Evolutionary conservation across 2,113 vertebrate species (phyloP).

Genomic region (Lanius collurio): DNA sequence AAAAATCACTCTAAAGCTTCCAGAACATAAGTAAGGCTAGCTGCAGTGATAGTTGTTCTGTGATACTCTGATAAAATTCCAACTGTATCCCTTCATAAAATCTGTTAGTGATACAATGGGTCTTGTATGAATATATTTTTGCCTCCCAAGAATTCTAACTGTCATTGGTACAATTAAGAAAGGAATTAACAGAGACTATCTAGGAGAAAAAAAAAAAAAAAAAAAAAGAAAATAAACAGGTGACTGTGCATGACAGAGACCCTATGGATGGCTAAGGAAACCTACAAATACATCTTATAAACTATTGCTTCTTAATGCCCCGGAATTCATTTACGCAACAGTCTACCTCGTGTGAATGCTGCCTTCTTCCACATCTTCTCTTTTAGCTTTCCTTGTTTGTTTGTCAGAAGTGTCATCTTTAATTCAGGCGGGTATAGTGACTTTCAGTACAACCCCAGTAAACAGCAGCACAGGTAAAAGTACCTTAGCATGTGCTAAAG

Average conservation of each 20-base stretch:
- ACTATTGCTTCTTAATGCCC: neutral
- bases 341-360: neutral
- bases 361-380: neutral
- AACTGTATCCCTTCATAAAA: neutral
- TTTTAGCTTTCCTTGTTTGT: neutral
- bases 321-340: neutral
- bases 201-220: neutral
- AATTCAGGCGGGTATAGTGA: neutral
- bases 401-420: neutral
- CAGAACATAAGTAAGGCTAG: neutral
- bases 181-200: neutral
- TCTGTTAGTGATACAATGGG: neutral
- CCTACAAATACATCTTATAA: neutral
- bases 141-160: neutral
- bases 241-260: neutral
- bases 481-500: neutral
- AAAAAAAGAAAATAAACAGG: neutral
- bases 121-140: neutral
- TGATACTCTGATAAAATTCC: neutral
- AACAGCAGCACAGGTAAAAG: neutral
- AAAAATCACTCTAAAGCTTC: neutral
- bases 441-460: neutral
- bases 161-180: neutral
- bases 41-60: neutral
- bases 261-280: neutral